Percentiles rank a stretch among this genome's conserved stretches.
Conservation (phyloP, 2,888 invertebrate species). For the Epirrhoe alternata region DNA sequence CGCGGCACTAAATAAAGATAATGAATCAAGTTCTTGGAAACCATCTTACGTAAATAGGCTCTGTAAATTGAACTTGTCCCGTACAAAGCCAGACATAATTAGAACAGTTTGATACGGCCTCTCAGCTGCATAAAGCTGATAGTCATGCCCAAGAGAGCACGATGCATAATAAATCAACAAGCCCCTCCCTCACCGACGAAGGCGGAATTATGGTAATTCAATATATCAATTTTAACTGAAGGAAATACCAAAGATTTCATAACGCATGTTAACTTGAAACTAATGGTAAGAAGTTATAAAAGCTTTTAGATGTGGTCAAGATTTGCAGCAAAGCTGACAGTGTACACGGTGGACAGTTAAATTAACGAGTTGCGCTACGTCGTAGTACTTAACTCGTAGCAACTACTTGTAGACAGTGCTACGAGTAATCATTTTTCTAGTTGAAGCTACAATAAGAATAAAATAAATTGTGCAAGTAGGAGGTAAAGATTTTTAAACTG, state of each 20-base stretch:
- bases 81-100: conserved; percentile 20
- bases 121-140: conserved; percentile 27
- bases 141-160: conserved; percentile 18
- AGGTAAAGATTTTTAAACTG: not conserved
- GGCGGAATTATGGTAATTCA: not conserved
- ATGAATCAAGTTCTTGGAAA: conserved; percentile 9
- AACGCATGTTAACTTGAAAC: conserved; percentile 1
- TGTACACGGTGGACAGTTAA: conserved; percentile 5
- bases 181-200: conserved; percentile 6
- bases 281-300: conserved; percentile 7
- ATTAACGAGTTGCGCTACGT: conserved; percentile 18
- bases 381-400: conserved; percentile 20
- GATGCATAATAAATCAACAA: conserved; percentile 28
- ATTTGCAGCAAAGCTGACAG: conserved; percentile 26
- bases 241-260: conserved; percentile 4
- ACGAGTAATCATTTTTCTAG: conserved; percentile 4
- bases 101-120: conserved; percentile 23
- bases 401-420: conserved; percentile 12
- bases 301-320: conserved; percentile 17
- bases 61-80: conserved; percentile 18
- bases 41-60: conserved; percentile 14
- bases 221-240: conserved; percentile 6
- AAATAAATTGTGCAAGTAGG: not conserved
- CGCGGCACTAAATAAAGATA: conserved; percentile 1
- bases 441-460: not conserved